phyloP scores from a whole-genome alignment of 1,140 invertebrate genomes.

The Chelonus insularis region DNA sequence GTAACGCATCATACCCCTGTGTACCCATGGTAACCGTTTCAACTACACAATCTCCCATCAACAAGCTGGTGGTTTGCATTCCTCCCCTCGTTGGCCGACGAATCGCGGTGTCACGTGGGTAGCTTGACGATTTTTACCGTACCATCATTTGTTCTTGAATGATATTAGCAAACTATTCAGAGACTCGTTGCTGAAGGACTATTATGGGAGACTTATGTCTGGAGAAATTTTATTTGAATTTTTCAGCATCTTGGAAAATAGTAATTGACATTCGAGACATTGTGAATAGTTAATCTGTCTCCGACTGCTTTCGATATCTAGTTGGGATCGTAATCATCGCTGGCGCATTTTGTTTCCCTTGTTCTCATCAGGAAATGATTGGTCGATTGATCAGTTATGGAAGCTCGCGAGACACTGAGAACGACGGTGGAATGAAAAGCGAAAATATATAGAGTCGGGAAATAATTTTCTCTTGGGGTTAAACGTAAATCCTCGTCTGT shows the following conservation, averaged over 20 bases:
- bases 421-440: not conserved
- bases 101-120: too few relatives aligned
- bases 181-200: too few relatives aligned
- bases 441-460: conserved; percentile 6
- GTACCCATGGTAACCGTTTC: conserved; percentile 45
- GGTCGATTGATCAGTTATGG: conserved; percentile 20
- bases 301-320: too few relatives aligned
- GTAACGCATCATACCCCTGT: conserved; percentile 45
- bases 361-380: conserved; percentile 9
- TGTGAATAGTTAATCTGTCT: too few relatives aligned
- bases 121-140: too few relatives aligned
- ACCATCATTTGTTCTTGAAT: not conserved
- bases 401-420: conserved; percentile 8
- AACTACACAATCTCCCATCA: conserved; percentile 42
- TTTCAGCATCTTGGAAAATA: not conserved
- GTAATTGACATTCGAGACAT: too few relatives aligned
- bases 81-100: too few relatives aligned
- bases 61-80: conserved; percentile 35
- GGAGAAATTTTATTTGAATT: not conserved
- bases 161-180: not conserved
- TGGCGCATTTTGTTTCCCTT: conserved; percentile 4
- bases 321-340: not conserved
- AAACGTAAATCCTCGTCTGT: conserved; percentile 38
- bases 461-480: conserved; percentile 39
- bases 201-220: too few relatives aligned